phyloP scores from a whole-genome alignment of 2,113 vertebrate genomes.

The Podilymbus podiceps region DNA sequence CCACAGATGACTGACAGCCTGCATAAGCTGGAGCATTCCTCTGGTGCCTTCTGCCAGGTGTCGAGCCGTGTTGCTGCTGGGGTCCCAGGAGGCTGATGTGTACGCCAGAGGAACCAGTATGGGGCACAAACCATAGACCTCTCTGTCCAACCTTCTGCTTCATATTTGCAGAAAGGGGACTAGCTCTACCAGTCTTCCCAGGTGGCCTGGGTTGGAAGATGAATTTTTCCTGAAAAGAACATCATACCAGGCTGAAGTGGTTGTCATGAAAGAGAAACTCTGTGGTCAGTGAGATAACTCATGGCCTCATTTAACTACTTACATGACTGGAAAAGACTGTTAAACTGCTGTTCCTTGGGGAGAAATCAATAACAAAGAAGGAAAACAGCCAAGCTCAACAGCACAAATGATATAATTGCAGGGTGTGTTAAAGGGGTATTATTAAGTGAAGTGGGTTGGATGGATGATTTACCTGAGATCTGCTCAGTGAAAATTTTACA shows the following conservation, averaged over 20 bases:
- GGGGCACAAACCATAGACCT: not conserved
- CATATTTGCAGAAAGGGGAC: not conserved
- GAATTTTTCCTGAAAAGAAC: not conserved
- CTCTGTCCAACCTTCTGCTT: not conserved
- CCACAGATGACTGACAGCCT: not conserved
- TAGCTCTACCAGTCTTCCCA: not conserved
- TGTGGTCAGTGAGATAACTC: not conserved
- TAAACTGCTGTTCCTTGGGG: not conserved
- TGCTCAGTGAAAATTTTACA: not conserved
- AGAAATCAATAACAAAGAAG: not conserved
- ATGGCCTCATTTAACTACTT: not conserved
- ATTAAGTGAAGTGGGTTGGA: not conserved
- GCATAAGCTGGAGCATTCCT: not conserved
- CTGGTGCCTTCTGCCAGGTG: not conserved
- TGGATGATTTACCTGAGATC: not conserved
- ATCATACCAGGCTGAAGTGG: not conserved
- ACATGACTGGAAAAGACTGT: not conserved
- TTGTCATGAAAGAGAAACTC: not conserved
- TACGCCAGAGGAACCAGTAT: not conserved
- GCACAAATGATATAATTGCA: not conserved
- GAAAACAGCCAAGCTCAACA: not conserved
- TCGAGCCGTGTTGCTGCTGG: not conserved
- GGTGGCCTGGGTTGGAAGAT: not conserved
- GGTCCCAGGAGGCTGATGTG: not conserved
- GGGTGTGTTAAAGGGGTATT: not conserved